A percentile compares a stretch with the other conserved stretches of the same genome.
These are phyloP conservation scores for Neoscelio sp. DNA, from an alignment of 2,888 invertebrate genomes.

Conservation along the genomic window DNA sequence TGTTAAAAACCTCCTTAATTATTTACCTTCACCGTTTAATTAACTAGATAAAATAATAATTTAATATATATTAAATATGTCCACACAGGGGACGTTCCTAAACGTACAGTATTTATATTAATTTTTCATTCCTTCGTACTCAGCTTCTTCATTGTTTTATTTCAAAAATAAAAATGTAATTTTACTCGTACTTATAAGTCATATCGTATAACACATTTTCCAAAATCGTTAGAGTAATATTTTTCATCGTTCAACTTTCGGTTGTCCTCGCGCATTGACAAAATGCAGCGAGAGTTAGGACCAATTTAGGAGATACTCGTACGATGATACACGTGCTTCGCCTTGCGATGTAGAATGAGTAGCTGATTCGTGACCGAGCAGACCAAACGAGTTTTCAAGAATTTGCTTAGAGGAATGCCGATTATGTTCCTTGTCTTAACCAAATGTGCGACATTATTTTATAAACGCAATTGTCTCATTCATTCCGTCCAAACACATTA, in stretches of 20 bases:
- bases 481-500: constrained; percentile 43
- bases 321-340: constrained; percentile 70
- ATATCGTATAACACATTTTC: no score
- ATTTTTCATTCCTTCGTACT: no score
- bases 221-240: no score
- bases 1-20: no score
- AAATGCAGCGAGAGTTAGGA: constrained; percentile 68
- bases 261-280: constrained; percentile 23
- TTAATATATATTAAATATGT: no score
- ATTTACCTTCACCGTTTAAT: no score
- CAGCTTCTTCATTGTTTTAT: no score
- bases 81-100: no score
- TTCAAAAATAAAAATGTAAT: no score
- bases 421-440: constrained; percentile 73
- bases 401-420: constrained; percentile 80
- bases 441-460: constrained; percentile 54
- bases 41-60: no score
- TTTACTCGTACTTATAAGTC: no score
- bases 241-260: constrained; percentile 34
- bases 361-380: constrained; percentile 73
- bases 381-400: constrained; percentile 80
- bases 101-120: no score
- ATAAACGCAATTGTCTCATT: constrained; percentile 59
- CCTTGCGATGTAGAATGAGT: constrained; percentile 73
- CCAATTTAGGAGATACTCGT: constrained; percentile 74